Evolutionary conservation across 1,140 invertebrate genomes (phyloP).

Genomic region (Cataglyphis hispanica): DNA sequence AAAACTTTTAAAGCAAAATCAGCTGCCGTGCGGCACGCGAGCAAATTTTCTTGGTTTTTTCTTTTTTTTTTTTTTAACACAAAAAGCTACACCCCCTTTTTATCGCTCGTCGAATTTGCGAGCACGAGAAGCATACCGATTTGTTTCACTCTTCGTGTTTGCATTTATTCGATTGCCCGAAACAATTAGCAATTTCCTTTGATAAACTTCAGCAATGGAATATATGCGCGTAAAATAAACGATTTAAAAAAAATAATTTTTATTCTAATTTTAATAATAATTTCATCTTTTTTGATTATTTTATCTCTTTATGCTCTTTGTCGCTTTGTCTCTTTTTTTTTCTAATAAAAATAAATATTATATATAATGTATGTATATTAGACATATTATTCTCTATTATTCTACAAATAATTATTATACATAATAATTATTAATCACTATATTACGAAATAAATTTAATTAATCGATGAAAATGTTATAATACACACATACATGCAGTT

Average conservation of each 20-base stretch:
- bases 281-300: neutral
- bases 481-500: neutral
- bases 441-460: neutral
- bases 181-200: constrained; percentile 47
- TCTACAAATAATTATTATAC: neutral
- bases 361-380: neutral
- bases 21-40: constrained; percentile 56
- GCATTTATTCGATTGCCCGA: constrained; percentile 10
- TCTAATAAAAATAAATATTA: too few relatives aligned
- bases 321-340: too few relatives aligned
- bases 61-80: neutral
- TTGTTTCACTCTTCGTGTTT: constrained; percentile 14
- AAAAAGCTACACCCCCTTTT: constrained; percentile 25
- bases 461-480: neutral
- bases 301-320: neutral
- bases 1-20: constrained; percentile 48
- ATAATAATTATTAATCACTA: neutral
- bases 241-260: constrained; percentile 18
- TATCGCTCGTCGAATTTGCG: constrained; percentile 40
- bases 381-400: neutral
- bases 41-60: constrained; percentile 23
- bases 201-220: constrained; percentile 1
- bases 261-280: neutral
- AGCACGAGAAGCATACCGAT: constrained; percentile 1
- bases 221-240: neutral